Evolutionary conservation across 2,797 vertebrate species (phyloP).

Genomic region (Ptychobarbus kaznakovi): DNA sequence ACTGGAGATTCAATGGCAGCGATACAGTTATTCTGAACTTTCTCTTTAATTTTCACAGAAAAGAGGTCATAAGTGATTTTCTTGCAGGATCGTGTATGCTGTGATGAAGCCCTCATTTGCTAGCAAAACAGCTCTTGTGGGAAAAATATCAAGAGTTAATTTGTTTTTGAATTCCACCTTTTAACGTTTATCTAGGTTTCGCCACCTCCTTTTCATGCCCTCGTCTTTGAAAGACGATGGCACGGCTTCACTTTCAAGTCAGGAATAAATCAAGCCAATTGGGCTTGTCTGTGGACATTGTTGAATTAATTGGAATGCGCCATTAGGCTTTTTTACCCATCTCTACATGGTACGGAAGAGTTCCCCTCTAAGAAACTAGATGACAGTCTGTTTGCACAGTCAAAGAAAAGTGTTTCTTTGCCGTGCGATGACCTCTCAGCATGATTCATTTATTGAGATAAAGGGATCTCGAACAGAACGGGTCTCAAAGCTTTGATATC

Average conservation of each 20-base stretch:
- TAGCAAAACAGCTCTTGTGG: neutral
- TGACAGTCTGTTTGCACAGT: constrained; percentile 59
- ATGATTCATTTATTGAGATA: constrained; percentile 72
- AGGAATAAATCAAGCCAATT: constrained; percentile 81
- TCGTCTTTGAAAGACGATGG: constrained; percentile 66
- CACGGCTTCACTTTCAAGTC: constrained; percentile 73
- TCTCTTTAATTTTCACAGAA: constrained; percentile 49
- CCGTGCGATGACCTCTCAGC: constrained; percentile 70
- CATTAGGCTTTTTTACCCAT: constrained; percentile 80
- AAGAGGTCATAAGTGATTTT: constrained; percentile 14
- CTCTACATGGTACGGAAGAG: constrained; percentile 78
- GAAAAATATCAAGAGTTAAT: constrained; percentile 48
- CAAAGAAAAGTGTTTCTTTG: constrained; percentile 53
- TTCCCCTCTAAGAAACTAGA: constrained; percentile 53
- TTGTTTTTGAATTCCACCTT: constrained; percentile 58
- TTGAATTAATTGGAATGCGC: constrained; percentile 82
- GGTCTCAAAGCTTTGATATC: constrained; percentile 75
- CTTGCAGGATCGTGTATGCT: neutral
- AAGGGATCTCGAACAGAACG: constrained; percentile 66
- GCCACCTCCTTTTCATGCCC: constrained; percentile 52
- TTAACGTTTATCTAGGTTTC: constrained; percentile 59
- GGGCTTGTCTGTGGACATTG: constrained; percentile 78
- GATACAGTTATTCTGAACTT: constrained; percentile 37
- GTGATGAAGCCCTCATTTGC: neutral
- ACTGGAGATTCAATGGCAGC: constrained; percentile 54